phyloP scores from a whole-genome alignment of 2,888 invertebrate species.

The Pinctada fucata region DNA sequence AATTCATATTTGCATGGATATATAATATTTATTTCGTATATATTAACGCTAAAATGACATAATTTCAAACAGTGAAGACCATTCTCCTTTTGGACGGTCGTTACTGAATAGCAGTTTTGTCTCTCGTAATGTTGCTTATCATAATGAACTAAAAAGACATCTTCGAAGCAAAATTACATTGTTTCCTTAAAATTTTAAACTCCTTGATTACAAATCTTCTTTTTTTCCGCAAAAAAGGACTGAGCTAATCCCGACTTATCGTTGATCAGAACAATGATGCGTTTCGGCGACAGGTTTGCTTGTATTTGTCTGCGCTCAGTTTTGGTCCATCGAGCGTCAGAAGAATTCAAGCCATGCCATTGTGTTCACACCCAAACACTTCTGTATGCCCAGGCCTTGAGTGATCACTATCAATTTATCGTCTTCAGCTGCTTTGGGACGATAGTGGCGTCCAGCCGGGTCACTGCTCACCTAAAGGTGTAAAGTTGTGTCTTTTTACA shows the following conservation, averaged over 20 bases:
- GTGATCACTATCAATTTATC: background rate
- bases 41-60: no score
- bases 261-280: background rate
- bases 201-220: no score
- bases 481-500: background rate
- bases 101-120: no score
- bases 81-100: no score
- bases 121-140: no score
- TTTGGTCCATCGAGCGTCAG: background rate
- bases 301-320: constrained; percentile 1
- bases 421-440: background rate
- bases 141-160: no score
- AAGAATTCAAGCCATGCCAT: background rate
- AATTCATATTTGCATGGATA: no score
- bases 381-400: background rate
- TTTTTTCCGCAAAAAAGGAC: no score
- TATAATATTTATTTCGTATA: no score
- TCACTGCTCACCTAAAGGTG: background rate
- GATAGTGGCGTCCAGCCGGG: background rate
- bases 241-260: background rate
- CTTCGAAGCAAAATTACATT: no score
- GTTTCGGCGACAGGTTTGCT: background rate
- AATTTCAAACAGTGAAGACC: no score
- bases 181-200: no score
- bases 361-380: constrained; percentile 4